Evolutionary conservation across 2,797 vertebrate species (phyloP).

Genomic region (Staurois parvus): DNA sequence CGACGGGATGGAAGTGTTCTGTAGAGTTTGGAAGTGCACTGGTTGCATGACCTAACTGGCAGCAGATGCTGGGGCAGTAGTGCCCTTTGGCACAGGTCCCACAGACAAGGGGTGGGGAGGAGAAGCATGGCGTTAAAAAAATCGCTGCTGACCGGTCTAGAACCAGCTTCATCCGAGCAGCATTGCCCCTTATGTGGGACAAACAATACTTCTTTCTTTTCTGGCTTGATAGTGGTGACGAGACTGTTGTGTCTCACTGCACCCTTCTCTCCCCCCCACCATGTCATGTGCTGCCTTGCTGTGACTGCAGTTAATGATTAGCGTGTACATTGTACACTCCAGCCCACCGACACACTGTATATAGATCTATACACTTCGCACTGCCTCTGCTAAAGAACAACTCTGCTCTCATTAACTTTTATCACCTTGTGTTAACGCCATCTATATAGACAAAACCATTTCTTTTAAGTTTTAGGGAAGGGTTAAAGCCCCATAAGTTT

Average conservation of each 20-base stretch:
- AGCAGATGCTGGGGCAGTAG: neutral
- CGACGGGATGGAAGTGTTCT: too few relatives aligned
- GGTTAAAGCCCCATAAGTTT: too few relatives aligned
- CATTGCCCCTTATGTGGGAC: neutral
- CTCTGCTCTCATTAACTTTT: neutral
- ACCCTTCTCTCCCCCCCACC: conserved; percentile 10
- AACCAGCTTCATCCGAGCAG: neutral
- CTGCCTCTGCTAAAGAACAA: neutral
- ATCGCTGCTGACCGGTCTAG: conserved; percentile 6
- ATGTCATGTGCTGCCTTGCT: conserved; percentile 35
- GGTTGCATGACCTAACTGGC: neutral
- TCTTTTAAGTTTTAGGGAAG: too few relatives aligned
- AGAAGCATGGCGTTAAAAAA: neutral
- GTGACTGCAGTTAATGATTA: conserved; percentile 36
- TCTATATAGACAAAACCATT: too few relatives aligned
- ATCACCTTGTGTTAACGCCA: too few relatives aligned
- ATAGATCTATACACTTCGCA: neutral
- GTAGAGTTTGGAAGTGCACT: too few relatives aligned
- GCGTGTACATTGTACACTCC: neutral
- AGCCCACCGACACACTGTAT: neutral
- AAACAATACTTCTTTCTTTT: conserved; percentile 43
- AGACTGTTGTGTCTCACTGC: conserved; percentile 22
- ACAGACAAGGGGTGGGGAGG: neutral
- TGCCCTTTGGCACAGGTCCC: neutral
- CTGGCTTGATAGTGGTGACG: conserved; percentile 2